Conservation (phyloP, 1,140 invertebrate species). For the Drosophila asahinai region DNA sequence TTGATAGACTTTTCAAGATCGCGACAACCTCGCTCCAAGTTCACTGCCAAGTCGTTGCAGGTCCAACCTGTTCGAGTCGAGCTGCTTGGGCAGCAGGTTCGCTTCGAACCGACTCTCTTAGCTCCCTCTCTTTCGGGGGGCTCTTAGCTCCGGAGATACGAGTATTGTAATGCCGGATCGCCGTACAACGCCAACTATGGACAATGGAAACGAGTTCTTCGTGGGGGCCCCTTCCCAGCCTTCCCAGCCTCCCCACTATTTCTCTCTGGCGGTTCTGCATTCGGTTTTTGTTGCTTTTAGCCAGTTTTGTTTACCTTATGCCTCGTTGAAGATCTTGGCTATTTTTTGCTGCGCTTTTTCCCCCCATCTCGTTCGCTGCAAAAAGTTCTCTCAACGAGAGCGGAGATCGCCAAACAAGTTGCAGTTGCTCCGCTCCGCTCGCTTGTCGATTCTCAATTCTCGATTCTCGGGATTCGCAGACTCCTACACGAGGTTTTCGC, state of each 20-base stretch:
- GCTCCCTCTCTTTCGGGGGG: constrained; percentile 30
- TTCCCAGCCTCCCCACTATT: neutral
- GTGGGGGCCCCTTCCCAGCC: constrained; percentile 14
- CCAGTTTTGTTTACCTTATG: constrained; percentile 79
- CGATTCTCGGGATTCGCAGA: constrained; percentile 57
- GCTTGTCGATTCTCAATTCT: constrained; percentile 26
- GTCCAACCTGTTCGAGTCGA: constrained; percentile 36
- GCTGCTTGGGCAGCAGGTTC: constrained; percentile 23
- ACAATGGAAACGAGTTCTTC: constrained; percentile 78
- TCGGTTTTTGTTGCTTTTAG: constrained; percentile 61
- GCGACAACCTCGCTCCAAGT: constrained; percentile 47
- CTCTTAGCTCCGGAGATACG: constrained; percentile 36
- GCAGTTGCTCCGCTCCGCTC: constrained; percentile 42
- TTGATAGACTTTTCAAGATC: constrained; percentile 35
- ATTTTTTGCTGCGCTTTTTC: constrained; percentile 41
- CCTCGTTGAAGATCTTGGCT: constrained; percentile 66
- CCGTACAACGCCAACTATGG: constrained; percentile 65
- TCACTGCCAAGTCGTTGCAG: constrained; percentile 64
- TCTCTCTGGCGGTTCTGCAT: constrained; percentile 13
- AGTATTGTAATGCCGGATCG: constrained; percentile 27
- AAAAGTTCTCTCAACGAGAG: constrained; percentile 41
- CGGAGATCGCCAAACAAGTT: constrained; percentile 65
- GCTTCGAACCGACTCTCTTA: constrained; percentile 24
- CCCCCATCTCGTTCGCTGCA: constrained; percentile 6
- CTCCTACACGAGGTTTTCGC: constrained; percentile 72